Evolutionary conservation across 2,113 vertebrate genomes (phyloP).

Genomic region (Callaeas wilsoni): DNA sequence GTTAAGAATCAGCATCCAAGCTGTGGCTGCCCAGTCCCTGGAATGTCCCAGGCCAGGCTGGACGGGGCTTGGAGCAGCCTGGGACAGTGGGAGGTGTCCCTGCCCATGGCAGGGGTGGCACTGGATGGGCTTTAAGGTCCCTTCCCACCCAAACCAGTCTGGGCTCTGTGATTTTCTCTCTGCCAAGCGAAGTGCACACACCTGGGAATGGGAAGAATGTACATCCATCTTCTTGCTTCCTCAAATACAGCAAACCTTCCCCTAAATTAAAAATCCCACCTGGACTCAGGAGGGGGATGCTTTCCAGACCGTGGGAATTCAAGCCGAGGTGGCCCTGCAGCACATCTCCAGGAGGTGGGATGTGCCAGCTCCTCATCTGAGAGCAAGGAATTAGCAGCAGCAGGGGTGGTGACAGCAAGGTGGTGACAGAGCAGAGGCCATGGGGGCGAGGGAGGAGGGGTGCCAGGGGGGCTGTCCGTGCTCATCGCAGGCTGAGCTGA

Average conservation of each 20-base stretch:
- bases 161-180: not conserved
- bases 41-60: not conserved
- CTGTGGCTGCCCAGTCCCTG: not conserved
- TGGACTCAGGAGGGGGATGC: too few species aligned
- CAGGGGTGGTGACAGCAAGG: not conserved
- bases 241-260: not conserved
- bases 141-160: not conserved
- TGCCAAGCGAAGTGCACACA: rapidly evolving
- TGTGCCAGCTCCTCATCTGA: not conserved
- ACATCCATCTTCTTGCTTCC: rapidly evolving
- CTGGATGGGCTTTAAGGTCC: not conserved
- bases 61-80: rapidly evolving
- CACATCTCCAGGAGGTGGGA: not conserved
- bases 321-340: not conserved
- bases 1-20: not conserved
- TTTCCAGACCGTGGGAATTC: not conserved
- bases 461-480: not conserved
- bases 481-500: rapidly evolving
- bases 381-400: not conserved
- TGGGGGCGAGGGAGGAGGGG: not conserved
- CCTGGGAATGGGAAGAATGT: not conserved
- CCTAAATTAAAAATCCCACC: not conserved
- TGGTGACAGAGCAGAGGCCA: not conserved
- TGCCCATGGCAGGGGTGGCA: too few species aligned
- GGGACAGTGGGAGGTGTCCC: not conserved